Evolutionary conservation across 2,113 vertebrate genomes (phyloP).

Genomic region (Prietella phreatophila): DNA sequence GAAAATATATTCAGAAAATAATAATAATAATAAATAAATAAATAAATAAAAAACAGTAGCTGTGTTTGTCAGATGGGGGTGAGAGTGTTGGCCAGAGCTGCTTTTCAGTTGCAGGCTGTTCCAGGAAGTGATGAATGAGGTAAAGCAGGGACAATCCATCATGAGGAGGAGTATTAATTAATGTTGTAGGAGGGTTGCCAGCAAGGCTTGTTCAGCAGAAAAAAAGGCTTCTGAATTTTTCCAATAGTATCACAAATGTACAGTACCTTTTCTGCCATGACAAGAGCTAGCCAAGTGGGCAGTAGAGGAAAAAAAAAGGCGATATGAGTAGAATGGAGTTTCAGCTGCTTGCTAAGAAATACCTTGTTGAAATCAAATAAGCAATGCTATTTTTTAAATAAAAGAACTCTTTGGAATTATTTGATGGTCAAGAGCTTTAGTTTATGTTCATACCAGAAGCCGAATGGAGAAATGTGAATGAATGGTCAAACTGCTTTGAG

Average conservation of each 20-base stretch:
- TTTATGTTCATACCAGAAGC: background rate
- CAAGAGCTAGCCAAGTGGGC: conserved; percentile 6
- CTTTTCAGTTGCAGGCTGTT: conserved; percentile 59
- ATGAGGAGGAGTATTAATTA: conserved; percentile 72
- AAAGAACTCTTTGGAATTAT: background rate
- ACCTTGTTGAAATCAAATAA: background rate
- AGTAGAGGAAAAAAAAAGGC: background rate
- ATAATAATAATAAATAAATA: background rate
- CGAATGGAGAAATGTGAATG: background rate
- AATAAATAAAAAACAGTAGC: background rate
- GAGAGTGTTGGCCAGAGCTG: conserved; percentile 54
- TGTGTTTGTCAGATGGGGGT: conserved; percentile 48
- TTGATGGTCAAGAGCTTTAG: background rate
- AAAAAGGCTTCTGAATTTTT: conserved; percentile 33
- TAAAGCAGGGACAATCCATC: conserved; percentile 71
- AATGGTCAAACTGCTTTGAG: background rate
- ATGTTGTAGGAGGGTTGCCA: conserved; percentile 72
- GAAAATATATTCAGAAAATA: background rate
- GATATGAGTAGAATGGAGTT: background rate
- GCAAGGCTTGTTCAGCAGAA: conserved; percentile 65
- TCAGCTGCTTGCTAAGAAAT: background rate
- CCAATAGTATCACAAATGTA: conserved; percentile 30
- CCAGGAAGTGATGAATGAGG: conserved; percentile 71
- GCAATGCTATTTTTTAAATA: background rate
- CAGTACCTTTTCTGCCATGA: background rate